phyloP scores from a whole-genome alignment of 2,888 invertebrate species.

The Merodon equestris region DNA sequence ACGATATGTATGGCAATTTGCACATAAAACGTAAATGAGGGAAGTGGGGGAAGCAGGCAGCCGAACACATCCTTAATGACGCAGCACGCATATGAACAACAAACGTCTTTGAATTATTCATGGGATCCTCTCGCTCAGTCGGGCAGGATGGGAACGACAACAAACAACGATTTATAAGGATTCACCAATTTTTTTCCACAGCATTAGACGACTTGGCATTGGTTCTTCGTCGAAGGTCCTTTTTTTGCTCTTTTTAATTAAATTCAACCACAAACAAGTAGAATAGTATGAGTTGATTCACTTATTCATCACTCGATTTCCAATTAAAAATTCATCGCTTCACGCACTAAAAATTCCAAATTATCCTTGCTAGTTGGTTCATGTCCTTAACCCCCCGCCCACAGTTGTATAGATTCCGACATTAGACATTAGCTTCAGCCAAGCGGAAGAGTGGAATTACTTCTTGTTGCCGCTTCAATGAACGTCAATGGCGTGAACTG shows the following conservation, averaged over 20 bases:
- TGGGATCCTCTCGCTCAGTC: constrained; percentile 26
- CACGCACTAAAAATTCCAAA: constrained; percentile 68
- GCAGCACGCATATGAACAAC: constrained; percentile 64
- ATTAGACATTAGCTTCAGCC: constrained; percentile 57
- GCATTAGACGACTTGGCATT: constrained; percentile 17
- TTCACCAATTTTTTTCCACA: constrained; percentile 49
- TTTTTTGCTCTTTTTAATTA: constrained; percentile 51
- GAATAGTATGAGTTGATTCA: background rate
- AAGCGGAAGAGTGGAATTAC: constrained; percentile 67
- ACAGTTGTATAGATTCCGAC: constrained; percentile 50
- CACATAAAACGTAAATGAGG: constrained; percentile 15
- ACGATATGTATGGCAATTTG: constrained; percentile 37
- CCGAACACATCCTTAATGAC: constrained; percentile 51
- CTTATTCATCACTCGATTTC: constrained; percentile 61
- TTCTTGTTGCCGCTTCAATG: constrained; percentile 66
- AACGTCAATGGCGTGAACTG: constrained; percentile 68
- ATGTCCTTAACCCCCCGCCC: constrained; percentile 49
- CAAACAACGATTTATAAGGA: constrained; percentile 49
- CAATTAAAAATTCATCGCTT: constrained; percentile 69
- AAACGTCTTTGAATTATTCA: constrained; percentile 64
- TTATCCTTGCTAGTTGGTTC: constrained; percentile 58
- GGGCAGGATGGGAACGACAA: constrained; percentile 20
- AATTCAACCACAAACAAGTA: constrained; percentile 28
- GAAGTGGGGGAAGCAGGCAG: background rate
- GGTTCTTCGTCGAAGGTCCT: constrained; percentile 5